A percentile compares a stretch with the other conserved stretches of the same genome.
phyloP scores from a whole-genome alignment of 2,113 vertebrate genomes.

The Rhagologus leucostigma region DNA sequence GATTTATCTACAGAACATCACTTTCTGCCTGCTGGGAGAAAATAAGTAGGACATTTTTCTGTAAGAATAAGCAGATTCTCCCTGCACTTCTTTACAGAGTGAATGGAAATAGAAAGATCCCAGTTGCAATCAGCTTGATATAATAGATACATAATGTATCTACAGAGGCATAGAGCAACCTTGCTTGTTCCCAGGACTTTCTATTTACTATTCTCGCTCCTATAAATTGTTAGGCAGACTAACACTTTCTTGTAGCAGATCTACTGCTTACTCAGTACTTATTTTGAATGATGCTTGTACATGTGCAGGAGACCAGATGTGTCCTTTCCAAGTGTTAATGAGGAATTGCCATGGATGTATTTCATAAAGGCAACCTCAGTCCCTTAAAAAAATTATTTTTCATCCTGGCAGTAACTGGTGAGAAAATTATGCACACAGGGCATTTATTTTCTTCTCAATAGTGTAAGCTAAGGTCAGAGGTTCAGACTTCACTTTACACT shows the following conservation, averaged over 20 bases:
- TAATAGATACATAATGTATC: conserved; percentile 7
- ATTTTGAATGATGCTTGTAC: neutral
- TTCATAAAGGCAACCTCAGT: neutral
- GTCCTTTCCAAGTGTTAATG: conserved; percentile 27
- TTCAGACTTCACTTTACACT: neutral
- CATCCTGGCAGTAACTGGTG: neutral
- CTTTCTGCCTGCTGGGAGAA: neutral
- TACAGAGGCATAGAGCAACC: neutral
- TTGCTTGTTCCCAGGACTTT: conserved; percentile 6
- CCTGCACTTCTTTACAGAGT: neutral
- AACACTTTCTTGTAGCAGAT: neutral
- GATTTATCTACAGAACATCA: neutral
- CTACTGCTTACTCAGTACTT: conserved; percentile 35
- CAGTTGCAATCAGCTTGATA: neutral
- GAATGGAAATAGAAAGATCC: neutral
- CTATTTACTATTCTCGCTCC: neutral
- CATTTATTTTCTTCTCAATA: neutral
- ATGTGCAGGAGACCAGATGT: neutral
- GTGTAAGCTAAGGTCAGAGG: neutral
- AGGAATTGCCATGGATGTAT: neutral
- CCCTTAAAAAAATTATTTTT: neutral
- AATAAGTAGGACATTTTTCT: neutral
- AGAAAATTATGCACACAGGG: neutral
- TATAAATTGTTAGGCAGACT: neutral
- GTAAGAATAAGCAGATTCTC: neutral